Evolutionary conservation across 2,797 vertebrate species (phyloP).

Genomic region (Acomys russatus): DNA sequence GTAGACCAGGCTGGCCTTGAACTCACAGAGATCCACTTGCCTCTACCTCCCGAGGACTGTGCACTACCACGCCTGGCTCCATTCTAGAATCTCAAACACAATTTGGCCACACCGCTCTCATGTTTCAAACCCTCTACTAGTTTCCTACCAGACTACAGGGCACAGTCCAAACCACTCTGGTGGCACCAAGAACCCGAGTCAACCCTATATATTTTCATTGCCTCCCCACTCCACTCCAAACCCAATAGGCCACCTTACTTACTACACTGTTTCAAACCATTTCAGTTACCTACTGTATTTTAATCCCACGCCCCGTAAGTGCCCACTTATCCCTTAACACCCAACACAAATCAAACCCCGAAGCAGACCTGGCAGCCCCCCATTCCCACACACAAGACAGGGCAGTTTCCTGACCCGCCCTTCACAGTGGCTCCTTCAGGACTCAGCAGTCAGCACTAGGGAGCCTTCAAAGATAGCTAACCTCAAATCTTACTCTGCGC

Average conservation of each 20-base stretch:
- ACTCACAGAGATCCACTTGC: too few relatives aligned
- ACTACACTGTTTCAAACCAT: background rate
- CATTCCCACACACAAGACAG: background rate
- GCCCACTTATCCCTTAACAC: background rate
- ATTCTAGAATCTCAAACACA: constrained; percentile 74
- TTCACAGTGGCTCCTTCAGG: background rate
- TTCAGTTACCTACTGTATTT: background rate
- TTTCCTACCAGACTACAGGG: constrained; percentile 58
- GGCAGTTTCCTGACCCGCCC: background rate
- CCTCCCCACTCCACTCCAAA: background rate
- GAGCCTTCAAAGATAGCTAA: constrained; percentile 28
- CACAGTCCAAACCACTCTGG: background rate
- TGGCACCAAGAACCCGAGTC: background rate
- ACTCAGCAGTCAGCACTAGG: background rate
- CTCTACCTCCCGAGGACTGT: too few relatives aligned
- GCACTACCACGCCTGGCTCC: constrained; percentile 42
- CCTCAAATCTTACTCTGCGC: background rate
- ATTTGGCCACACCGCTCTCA: constrained; percentile 65
- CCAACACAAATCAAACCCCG: background rate
- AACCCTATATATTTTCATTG: background rate
- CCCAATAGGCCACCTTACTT: background rate
- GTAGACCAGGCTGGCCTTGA: too few relatives aligned
- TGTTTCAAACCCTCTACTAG: constrained; percentile 69
- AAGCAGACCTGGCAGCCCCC: background rate
- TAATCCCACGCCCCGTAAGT: background rate